Percentiles rank a stretch among this genome's conserved stretches.
Conservation (phyloP, 2,113 vertebrate genomes). For the Rhipidura dahli region DNA sequence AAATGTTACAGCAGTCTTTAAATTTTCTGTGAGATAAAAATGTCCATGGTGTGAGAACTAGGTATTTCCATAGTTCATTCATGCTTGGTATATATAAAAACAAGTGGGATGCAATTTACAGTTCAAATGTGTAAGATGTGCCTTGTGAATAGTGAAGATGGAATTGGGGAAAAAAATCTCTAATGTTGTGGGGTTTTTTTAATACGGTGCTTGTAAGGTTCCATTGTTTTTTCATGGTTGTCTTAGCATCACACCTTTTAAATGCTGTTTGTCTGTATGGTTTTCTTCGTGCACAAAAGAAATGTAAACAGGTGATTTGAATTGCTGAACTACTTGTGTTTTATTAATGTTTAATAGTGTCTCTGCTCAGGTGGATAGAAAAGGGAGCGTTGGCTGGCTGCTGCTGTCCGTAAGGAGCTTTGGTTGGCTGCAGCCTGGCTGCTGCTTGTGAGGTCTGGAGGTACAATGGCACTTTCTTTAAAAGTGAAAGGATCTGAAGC, state of each 20-base stretch:
- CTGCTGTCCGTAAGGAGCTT: slow-evolving; percentile 44
- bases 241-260: not conserved
- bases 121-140: not conserved
- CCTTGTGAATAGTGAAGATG: not conserved
- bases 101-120: not conserved
- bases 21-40: not conserved
- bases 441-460: slow-evolving; percentile 48
- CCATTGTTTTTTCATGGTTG: not conserved
- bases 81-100: not conserved
- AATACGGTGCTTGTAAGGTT: not conserved
- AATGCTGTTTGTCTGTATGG: not conserved
- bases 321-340: slow-evolving; percentile 45
- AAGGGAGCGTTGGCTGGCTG: slow-evolving; percentile 53
- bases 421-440: slow-evolving; percentile 54
- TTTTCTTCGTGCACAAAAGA: not conserved
- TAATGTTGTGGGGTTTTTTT: not conserved
- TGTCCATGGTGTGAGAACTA: not conserved
- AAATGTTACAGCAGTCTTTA: not conserved
- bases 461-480: slow-evolving; percentile 46
- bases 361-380: slow-evolving; percentile 56
- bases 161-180: not conserved
- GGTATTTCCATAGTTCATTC: not conserved
- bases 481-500: slow-evolving; percentile 34
- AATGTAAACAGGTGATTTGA: slow-evolving; percentile 24
- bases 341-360: slow-evolving; percentile 49